These are phyloP conservation scores for Oreortyx pictus DNA, from an alignment of 2,797 vertebrate species.

Conservation along the genomic window DNA sequence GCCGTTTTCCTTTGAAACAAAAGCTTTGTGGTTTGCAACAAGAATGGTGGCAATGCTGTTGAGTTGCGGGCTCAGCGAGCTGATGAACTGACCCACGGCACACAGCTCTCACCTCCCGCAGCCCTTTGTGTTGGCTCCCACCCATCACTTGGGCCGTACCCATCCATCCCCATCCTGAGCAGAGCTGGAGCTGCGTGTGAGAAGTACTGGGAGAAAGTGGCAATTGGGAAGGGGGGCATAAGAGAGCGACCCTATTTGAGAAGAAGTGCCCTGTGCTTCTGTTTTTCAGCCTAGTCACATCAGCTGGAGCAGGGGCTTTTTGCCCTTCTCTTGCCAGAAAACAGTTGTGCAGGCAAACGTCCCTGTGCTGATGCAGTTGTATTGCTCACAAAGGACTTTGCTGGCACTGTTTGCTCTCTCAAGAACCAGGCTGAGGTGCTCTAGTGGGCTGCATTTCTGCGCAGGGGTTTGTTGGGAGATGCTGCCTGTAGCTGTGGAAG, in stretches of 20 bases:
- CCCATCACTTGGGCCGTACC: too few species aligned
- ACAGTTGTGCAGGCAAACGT: slow-evolving; percentile 15
- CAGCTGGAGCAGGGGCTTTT: slow-evolving; percentile 7
- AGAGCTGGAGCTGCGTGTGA: background rate
- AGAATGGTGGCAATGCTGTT: background rate
- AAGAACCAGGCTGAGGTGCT: slow-evolving; percentile 3
- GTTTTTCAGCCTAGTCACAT: background rate
- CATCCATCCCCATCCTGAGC: background rate
- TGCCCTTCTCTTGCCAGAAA: slow-evolving; percentile 34
- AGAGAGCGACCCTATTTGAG: background rate
- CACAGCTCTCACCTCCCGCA: background rate
- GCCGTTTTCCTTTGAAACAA: slow-evolving; percentile 7
- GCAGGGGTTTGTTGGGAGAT: background rate
- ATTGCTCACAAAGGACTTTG: slow-evolving; percentile 47
- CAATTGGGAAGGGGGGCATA: background rate
- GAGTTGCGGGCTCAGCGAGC: background rate
- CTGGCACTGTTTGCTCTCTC: slow-evolving; percentile 19
- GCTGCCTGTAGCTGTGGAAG: background rate
- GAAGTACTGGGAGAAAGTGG: background rate
- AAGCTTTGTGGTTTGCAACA: background rate
- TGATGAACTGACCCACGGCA: background rate
- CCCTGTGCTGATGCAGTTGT: slow-evolving; percentile 16
- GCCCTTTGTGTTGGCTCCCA: background rate
- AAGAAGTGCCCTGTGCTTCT: background rate
- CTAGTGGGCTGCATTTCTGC: background rate